Evolutionary conservation across 2,888 invertebrate genomes (phyloP), one percentile per base, ranked within the genome.

Genomic region (Drosophila dives): DNA sequence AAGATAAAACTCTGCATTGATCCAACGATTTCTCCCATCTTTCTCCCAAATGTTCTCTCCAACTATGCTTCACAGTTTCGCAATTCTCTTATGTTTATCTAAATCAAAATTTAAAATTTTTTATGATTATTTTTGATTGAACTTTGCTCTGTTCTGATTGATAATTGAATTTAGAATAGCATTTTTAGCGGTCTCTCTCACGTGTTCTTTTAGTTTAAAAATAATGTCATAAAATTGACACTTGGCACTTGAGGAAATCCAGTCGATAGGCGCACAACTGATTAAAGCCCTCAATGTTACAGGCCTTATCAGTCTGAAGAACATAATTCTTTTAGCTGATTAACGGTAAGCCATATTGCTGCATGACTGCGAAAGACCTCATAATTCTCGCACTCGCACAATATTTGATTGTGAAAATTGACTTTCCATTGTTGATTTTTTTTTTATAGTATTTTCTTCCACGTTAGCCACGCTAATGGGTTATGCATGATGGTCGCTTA

Each of bases 381-480:
- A 17, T 49, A 40, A 48, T 32, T 33, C 12, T 4, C 23, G 20
- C 42, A 12, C 20, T 7, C 42, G 42, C 12, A 45, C 34, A 40
- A 49, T 64, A 40, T 7, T 15, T 15, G 53, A 50, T 64, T 48
- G 17, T 20, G 17, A 15, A 40, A 34, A 29, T 11, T 23, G 3
- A 20, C 20, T 50, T 40, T 45, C 29, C 33, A 38, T 26, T 42
- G 34, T 4, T 32, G 40, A 15, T n/a, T 33, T 59, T 26, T 29
- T 49, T 20, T 29, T 49, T 20, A 48, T 42, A 36, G n/a, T 15
- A 45, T 36, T 34, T 49, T 11, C 40, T 32, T 40, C 11, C 50
- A 61, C 40, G 32, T 72, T 72, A 2, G n/a, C 38, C 34, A 26
- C 6, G 6, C 58, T 81, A 86, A 86, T 86, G 59, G 64, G 64